These are phyloP conservation scores for Patagioenas fasciata DNA, from an alignment of 2,113 vertebrate species.

Conservation along the genomic window DNA sequence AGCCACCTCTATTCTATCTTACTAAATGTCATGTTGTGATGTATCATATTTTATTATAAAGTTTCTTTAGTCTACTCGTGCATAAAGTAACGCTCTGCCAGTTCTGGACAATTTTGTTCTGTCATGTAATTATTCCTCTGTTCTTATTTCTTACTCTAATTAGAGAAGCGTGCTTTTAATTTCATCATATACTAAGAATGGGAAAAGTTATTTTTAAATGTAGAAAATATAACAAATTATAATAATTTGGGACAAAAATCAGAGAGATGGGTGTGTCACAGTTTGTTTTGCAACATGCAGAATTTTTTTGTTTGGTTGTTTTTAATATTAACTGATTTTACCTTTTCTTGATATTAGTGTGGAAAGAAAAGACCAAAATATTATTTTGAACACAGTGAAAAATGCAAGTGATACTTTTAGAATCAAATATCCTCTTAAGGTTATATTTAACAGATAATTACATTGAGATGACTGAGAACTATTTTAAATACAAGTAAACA, in stretches of 20 bases:
- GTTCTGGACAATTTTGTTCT: not conserved
- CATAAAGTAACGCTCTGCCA: not conserved
- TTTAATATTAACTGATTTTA: not conserved
- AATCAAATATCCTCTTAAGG: rapidly evolving
- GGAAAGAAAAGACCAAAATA: not conserved
- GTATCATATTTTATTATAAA: not conserved
- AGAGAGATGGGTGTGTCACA: not conserved
- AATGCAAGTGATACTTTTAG: not conserved
- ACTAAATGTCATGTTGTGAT: not conserved
- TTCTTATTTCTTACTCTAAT: not conserved
- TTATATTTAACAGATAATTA: not conserved
- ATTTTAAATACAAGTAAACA: not conserved
- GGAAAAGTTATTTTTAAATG: not conserved
- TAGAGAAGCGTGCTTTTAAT: not conserved
- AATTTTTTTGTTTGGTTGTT: not conserved
- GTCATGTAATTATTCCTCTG: not conserved
- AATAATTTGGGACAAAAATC: not conserved
- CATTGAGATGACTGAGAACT: not conserved
- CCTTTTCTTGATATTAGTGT: not conserved
- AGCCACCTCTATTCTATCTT: not conserved
- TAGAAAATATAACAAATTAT: not conserved
- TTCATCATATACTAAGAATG: not conserved
- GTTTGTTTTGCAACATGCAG: not conserved
- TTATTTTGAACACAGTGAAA: not conserved
- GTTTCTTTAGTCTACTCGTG: not conserved